Base-by-base conservation (phyloP, 2,113 vertebrate species). In the Catharus minimus region DNA sequence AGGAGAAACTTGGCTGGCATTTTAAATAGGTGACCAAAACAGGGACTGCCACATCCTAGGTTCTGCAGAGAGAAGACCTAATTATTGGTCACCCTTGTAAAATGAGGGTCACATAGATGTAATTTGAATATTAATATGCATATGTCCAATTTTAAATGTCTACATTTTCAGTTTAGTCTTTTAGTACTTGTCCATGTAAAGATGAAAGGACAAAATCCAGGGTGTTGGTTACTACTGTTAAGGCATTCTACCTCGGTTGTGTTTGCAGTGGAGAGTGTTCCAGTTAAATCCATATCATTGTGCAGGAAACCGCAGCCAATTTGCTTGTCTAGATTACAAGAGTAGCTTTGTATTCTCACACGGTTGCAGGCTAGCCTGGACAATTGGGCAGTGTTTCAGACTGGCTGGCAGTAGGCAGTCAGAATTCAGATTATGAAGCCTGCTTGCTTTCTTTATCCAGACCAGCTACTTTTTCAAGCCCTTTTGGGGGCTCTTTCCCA, bases 381-480 rank as follows among this genome's bases (percentile, higher is more conserved):
- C 94, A 96, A 92, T 57, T 6, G 20, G 90, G 88, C 94, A 95
- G 62, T 96, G 94, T 96, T 95, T 96, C 88, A 84, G 82, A 23
- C 55, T 53, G 64, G 62, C 94, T 95, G 90, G 94, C 56, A 75
- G 73, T 64, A 89, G 60, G 79, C 92, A 76, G 76, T 73, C 88
- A 94, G 93, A 92, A 94, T 95, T 95, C 76, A 91, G 84, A 94
- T 94, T 94, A 20, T 82, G 82, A 93, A 96, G 68, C 52, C 64
- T 95, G 52, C 73, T 94, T 90, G 10, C 71, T 92, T 75, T 50
- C 76, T 86, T 89, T 73, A 53, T 65, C 82, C 66, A 44, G 41
- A 92, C 62, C 12, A 9, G 64, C 60, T 87, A 64, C 43, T 92
- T 95, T 90, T 94, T 53, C 84, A 65, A 82, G 36, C 21, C 53